Conservation (phyloP, 2,113 vertebrate species). For the Cyprinus carpio region DNA sequence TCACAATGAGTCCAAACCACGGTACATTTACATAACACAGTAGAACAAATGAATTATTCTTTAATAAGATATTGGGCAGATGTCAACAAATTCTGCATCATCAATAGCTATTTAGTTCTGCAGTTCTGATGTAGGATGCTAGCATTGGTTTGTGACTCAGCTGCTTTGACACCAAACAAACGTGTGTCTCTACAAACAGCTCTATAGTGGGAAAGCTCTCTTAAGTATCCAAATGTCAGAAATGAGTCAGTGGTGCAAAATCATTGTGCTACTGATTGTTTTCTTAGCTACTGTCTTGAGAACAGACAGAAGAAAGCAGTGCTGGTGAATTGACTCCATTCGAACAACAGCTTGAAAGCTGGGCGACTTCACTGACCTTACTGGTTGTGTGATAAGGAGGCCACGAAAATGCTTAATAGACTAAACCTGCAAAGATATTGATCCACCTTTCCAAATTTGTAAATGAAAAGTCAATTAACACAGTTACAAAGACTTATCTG, state of each 20-base stretch:
- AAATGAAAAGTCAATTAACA: slow-evolving; percentile 27
- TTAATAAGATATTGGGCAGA: background rate
- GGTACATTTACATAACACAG: background rate
- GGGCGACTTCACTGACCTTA: background rate
- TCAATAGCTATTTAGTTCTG: background rate
- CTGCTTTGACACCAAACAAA: background rate
- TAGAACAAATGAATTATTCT: background rate
- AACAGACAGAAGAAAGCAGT: background rate
- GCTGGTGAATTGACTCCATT: background rate
- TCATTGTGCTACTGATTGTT: background rate
- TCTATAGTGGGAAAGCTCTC: background rate
- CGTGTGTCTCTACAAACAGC: background rate
- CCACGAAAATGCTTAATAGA: background rate
- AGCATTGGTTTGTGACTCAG: background rate
- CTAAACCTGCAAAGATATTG: background rate
- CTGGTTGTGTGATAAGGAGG: slow-evolving; percentile 7
- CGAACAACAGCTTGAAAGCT: background rate
- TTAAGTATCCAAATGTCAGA: background rate
- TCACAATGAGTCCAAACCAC: background rate
- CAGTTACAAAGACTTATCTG: background rate
- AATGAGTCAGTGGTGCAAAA: background rate
- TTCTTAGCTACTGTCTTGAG: background rate
- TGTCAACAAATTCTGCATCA: background rate
- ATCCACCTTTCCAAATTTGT: slow-evolving; percentile 12
- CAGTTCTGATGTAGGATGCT: background rate